Percentiles rank a stretch among this genome's conserved stretches.
Conservation (phyloP, 2,888 invertebrate genomes). For the Alloscopus bannaensis region DNA sequence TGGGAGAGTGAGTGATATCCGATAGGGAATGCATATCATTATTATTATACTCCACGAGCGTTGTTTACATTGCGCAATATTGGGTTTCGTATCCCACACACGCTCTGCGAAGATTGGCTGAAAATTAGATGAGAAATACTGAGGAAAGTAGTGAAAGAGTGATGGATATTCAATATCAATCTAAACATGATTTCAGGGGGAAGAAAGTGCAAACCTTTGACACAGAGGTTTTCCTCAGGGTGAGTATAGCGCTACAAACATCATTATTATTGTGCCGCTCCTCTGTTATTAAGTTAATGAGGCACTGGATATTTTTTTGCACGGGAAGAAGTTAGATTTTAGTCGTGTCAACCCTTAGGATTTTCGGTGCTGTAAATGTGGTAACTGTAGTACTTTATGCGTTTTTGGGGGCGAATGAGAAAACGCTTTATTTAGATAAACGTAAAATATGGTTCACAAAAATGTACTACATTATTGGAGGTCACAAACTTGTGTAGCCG, state of each 20-base stretch:
- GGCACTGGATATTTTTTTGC: too few species aligned
- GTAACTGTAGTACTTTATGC: too few species aligned
- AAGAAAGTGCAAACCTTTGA: conserved; percentile 42
- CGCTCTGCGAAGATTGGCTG: too few species aligned
- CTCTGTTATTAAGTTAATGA: not conserved
- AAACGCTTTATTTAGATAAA: too few species aligned
- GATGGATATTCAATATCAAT: conserved; percentile 43
- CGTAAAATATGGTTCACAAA: too few species aligned
- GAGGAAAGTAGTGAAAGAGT: conserved; percentile 4
- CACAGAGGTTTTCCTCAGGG: conserved; percentile 46
- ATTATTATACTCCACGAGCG: too few species aligned
- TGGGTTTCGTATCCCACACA: not conserved
- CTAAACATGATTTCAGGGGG: conserved; percentile 35
- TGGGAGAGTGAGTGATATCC: conserved; percentile 17
- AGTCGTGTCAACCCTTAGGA: too few species aligned
- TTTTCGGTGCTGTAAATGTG: too few species aligned
- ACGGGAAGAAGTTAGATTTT: too few species aligned
- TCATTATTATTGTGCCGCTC: not conserved
- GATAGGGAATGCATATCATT: conserved; percentile 18
- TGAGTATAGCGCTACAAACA: conserved; percentile 8
- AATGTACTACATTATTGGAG: too few species aligned
- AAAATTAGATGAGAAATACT: not conserved
- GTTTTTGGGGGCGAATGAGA: not conserved
- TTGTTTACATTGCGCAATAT: conserved; percentile 40
- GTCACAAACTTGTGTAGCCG: too few species aligned